Percentiles rank a stretch among this genome's conserved stretches.
Evolutionary conservation across 2,113 vertebrate genomes (phyloP).

Genomic region (Pedionomus torquatus): DNA sequence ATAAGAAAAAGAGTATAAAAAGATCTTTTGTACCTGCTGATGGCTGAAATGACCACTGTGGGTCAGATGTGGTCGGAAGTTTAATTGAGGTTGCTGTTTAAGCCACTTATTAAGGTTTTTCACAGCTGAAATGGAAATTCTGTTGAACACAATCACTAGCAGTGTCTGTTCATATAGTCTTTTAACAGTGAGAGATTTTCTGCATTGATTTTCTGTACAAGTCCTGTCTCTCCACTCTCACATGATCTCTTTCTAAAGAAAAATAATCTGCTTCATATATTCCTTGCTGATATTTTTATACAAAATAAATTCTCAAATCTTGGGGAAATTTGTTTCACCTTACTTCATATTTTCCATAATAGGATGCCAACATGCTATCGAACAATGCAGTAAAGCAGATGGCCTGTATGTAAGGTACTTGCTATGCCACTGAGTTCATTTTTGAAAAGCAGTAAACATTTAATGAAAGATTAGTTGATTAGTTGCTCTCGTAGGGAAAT

Average conservation of each 20-base stretch:
- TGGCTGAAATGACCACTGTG: background rate
- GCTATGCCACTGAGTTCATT: background rate
- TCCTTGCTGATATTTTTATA: background rate
- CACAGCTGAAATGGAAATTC: background rate
- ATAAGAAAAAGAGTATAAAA: background rate
- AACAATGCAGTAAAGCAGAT: background rate
- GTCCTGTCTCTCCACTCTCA: background rate
- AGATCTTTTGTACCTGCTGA: background rate
- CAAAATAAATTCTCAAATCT: background rate
- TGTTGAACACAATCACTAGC: background rate
- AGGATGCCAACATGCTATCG: background rate
- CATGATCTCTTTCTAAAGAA: background rate
- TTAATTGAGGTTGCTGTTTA: background rate
- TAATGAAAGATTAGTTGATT: background rate
- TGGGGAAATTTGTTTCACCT: background rate
- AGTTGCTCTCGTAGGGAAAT: background rate
- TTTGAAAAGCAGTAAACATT: background rate
- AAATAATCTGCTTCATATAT: background rate
- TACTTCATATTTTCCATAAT: background rate
- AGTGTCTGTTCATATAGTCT: background rate
- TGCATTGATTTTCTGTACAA: background rate
- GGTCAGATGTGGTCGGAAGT: background rate
- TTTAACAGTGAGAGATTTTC: background rate
- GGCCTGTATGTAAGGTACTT: background rate
- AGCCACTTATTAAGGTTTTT: background rate